phyloP scores from a whole-genome alignment of 2,113 vertebrate genomes.

The Sakesphorus luctuosus region DNA sequence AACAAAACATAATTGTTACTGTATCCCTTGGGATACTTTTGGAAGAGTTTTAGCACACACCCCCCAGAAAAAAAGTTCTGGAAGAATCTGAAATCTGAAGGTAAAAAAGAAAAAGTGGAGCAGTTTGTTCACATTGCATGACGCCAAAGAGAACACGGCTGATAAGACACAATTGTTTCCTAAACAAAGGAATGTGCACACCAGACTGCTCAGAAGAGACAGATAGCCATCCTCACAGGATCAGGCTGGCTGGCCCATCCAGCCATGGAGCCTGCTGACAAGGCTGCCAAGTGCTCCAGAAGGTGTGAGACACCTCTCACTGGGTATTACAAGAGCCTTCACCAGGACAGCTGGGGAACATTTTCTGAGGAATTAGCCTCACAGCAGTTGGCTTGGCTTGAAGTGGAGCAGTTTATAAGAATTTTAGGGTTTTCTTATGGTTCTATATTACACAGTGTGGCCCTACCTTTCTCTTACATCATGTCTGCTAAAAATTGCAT shows the following conservation, averaged over 20 bases:
- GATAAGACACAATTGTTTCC: neutral
- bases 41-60: neutral
- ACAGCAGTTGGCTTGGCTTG: neutral
- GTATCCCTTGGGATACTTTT: conserved; percentile 32
- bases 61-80: neutral
- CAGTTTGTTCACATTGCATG: neutral
- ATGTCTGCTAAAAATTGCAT: neutral
- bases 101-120: neutral
- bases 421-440: neutral
- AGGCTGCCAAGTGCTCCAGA: neutral
- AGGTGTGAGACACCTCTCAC: neutral
- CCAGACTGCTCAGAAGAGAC: neutral
- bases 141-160: neutral
- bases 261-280: accelerated
- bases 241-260: neutral
- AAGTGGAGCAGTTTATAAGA: neutral
- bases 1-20: conserved; percentile 47
- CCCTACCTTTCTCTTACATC: neutral
- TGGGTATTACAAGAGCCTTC: neutral
- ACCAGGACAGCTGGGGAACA: neutral
- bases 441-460: neutral
- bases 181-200: neutral
- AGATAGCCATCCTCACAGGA: neutral
- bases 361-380: neutral
- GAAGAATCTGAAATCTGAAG: neutral